These are phyloP conservation scores for Dermatophagoides farinae DNA, from an alignment of 1,140 invertebrate genomes.

Conservation along the genomic window DNA sequence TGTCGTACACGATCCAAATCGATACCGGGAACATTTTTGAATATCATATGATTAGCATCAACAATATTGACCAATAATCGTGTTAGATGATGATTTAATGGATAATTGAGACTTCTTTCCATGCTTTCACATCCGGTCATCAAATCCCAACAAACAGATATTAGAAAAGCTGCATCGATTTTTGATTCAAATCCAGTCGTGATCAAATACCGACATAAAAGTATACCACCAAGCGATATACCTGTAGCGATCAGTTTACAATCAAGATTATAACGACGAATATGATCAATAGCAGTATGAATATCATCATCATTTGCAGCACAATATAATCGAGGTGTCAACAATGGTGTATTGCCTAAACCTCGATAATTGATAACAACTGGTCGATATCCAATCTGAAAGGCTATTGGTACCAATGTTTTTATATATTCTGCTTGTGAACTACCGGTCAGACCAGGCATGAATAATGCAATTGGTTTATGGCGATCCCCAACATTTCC, in stretches of 20 bases:
- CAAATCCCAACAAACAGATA: slow-evolving; percentile 64
- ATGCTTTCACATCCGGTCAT: slow-evolving; percentile 45
- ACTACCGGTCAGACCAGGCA: slow-evolving; percentile 54
- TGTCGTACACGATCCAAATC: slow-evolving; percentile 25
- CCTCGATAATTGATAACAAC: slow-evolving; percentile 17
- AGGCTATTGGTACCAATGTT: slow-evolving; percentile 44
- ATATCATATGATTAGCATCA: slow-evolving; percentile 11
- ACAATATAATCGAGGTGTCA: slow-evolving; percentile 62
- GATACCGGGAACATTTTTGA: slow-evolving; percentile 19
- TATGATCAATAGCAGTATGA: slow-evolving; percentile 46
- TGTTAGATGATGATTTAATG: slow-evolving; percentile 52
- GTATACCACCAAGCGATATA: slow-evolving; percentile 55
- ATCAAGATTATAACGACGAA: slow-evolving; percentile 35
- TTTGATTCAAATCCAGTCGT: slow-evolving; percentile 35
- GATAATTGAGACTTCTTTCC: slow-evolving; percentile 48
- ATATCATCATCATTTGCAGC: slow-evolving; percentile 60
- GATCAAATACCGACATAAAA: slow-evolving; percentile 56
- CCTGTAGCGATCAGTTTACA: slow-evolving; percentile 50
- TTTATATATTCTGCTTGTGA: slow-evolving; percentile 63
- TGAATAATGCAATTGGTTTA: slow-evolving; percentile 44
- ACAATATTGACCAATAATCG: slow-evolving; percentile 29
- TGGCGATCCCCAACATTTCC: neutral
- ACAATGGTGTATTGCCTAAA: slow-evolving; percentile 18
- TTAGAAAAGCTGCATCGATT: slow-evolving; percentile 46
- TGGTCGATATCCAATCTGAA: slow-evolving; percentile 36